Evolutionary conservation across 2,113 vertebrate species (phyloP).

Genomic region (Phyllostomus discolor): DNA sequence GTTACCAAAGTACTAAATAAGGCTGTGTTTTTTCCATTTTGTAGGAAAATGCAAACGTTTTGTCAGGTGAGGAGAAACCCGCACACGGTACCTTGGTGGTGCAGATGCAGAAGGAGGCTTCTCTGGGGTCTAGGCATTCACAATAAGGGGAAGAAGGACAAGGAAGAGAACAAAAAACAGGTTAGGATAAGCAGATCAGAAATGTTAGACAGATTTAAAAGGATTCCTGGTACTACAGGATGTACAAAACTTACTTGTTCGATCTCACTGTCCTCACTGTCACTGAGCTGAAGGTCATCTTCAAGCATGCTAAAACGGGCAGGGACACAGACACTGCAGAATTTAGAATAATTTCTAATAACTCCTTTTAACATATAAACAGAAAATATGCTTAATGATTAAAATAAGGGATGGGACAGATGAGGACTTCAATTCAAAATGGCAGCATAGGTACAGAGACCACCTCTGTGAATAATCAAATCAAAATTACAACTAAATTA

Average conservation of each 20-base stretch:
- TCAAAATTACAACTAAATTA: no score
- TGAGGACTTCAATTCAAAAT: no score
- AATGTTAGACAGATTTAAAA: neutral
- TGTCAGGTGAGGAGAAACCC: neutral
- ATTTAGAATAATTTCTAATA: neutral
- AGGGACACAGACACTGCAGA: constrained; percentile 43
- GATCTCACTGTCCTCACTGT: constrained; percentile 83
- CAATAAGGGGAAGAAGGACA: constrained; percentile 51
- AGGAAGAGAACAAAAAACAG: constrained; percentile 55
- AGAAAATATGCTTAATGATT: neutral
- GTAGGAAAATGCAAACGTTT: neutral
- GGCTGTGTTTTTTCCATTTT: neutral
- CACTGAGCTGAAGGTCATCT: constrained; percentile 85
- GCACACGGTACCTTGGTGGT: constrained; percentile 80
- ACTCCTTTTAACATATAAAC: neutral
- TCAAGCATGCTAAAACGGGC: constrained; percentile 79
- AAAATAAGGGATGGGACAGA: neutral
- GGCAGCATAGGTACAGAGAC: no score
- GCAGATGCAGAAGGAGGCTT: constrained; percentile 77
- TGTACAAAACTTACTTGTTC: constrained; percentile 79
- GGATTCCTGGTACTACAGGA: neutral
- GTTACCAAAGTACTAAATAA: neutral
- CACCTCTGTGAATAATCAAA: no score
- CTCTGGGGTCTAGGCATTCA: constrained; percentile 79
- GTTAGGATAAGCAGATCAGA: constrained; percentile 69